These are phyloP conservation scores for Macrosteles quadrilineatus DNA, from an alignment of 1,140 invertebrate species.

Conservation along the genomic window DNA sequence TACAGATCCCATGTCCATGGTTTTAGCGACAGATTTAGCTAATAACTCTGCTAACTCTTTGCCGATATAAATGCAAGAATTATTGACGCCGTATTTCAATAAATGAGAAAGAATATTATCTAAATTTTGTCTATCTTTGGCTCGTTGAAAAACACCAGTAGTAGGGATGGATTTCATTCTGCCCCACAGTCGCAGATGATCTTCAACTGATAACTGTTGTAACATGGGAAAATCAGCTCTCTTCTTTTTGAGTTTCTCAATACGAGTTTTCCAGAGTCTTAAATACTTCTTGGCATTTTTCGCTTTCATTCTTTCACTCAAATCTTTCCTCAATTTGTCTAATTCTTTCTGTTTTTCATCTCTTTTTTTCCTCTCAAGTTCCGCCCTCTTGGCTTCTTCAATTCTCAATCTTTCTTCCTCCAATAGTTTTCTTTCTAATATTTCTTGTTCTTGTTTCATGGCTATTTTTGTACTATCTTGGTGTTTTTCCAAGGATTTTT, in stretches of 20 bases:
- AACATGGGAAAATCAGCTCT: slow-evolving; percentile 27
- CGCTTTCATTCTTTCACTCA: slow-evolving; percentile 36
- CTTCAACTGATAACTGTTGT: slow-evolving; percentile 25
- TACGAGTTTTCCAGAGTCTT: slow-evolving; percentile 36
- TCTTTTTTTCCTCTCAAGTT: slow-evolving; percentile 1
- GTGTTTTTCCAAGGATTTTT: neutral
- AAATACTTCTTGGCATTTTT: slow-evolving; percentile 34
- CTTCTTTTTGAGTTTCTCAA: slow-evolving; percentile 29
- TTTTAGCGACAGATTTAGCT: neutral
- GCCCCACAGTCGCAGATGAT: slow-evolving; percentile 38
- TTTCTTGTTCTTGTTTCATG: slow-evolving; percentile 47
- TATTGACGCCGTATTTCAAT: slow-evolving; percentile 29
- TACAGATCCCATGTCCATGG: neutral
- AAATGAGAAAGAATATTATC: slow-evolving; percentile 25
- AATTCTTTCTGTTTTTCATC: slow-evolving; percentile 5
- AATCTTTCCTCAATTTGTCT: slow-evolving; percentile 35
- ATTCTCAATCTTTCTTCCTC: slow-evolving; percentile 48
- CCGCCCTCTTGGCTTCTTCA: neutral
- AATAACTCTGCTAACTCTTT: slow-evolving; percentile 27
- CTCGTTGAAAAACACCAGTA: slow-evolving; percentile 16
- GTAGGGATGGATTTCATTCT: neutral
- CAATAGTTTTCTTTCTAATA: slow-evolving; percentile 48
- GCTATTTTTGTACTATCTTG: slow-evolving; percentile 45
- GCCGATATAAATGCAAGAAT: slow-evolving; percentile 24
- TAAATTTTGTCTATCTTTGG: slow-evolving; percentile 31